These are phyloP conservation scores for Acanthopleura granulata DNA, from an alignment of 2,888 invertebrate species.

Conservation along the genomic window DNA sequence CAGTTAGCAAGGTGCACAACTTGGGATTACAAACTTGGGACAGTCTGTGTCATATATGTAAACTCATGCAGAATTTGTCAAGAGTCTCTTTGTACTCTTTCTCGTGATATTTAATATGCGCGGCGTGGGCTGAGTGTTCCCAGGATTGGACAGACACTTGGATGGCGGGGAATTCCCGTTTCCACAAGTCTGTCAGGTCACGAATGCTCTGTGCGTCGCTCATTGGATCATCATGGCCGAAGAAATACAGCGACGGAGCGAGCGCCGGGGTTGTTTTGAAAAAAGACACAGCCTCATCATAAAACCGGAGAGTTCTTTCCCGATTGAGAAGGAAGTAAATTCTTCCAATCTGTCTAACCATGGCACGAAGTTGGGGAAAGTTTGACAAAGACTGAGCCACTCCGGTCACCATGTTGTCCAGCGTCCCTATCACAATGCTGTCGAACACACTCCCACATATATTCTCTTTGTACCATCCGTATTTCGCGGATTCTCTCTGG, in stretches of 20 bases:
- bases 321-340: conserved; percentile 45
- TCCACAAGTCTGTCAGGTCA: conserved; percentile 38
- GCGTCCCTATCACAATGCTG: conserved; percentile 52
- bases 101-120: conserved; percentile 37
- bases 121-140: conserved; percentile 40
- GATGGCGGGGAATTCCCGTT: conserved; percentile 26
- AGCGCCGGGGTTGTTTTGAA: conserved; percentile 38
- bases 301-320: conserved; percentile 46
- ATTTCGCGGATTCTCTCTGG: conserved; percentile 28
- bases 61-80: too few species aligned
- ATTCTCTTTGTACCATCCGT: conserved; percentile 29
- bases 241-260: conserved; percentile 46
- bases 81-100: conserved; percentile 30
- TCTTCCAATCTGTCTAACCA: conserved; percentile 32
- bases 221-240: conserved; percentile 48
- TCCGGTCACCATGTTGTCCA: conserved; percentile 46
- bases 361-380: conserved; percentile 31
- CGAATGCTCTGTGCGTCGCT: conserved; percentile 38
- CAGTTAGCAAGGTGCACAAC: too few species aligned
- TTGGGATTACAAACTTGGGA: too few species aligned
- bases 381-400: conserved; percentile 37
- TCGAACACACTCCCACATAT: conserved; percentile 49
- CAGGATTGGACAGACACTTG: conserved; percentile 32
- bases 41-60: too few species aligned
- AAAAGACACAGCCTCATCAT: conserved; percentile 37